phyloP scores from a whole-genome alignment of 1,140 invertebrate genomes.

The Papilio aristodemus region DNA sequence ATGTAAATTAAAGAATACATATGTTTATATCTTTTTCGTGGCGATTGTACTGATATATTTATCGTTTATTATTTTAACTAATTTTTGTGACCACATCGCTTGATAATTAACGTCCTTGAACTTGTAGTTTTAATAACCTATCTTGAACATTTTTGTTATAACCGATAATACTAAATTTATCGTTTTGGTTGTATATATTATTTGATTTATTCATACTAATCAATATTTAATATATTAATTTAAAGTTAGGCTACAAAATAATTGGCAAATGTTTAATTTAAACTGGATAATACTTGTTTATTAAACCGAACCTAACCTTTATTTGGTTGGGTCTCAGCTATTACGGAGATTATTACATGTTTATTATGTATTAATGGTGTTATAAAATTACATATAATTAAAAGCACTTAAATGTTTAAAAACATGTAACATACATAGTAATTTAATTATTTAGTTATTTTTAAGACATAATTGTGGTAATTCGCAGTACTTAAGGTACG shows the following conservation, averaged over 20 bases:
- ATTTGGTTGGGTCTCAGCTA: neutral
- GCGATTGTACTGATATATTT: conserved; percentile 20
- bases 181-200: too few relatives aligned
- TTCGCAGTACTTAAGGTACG: conserved; percentile 21
- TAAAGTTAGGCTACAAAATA: too few relatives aligned
- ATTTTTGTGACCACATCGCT: neutral
- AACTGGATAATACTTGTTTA: too few relatives aligned
- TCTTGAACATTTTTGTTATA: too few relatives aligned
- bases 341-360: neutral
- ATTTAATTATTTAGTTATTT: conserved; percentile 7
- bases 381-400: conserved; percentile 11
- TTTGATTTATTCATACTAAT: too few relatives aligned
- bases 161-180: too few relatives aligned
- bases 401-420: conserved; percentile 5
- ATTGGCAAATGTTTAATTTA: too few relatives aligned
- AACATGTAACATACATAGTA: neutral
- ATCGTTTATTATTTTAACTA: conserved; percentile 14
- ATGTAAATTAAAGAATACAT: conserved; percentile 47
- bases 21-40: conserved; percentile 37
- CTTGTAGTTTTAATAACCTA: neutral
- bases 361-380: conserved; percentile 1
- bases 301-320: neutral
- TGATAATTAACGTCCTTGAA: neutral
- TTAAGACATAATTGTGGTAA: conserved; percentile 23
- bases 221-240: too few relatives aligned